Evolutionary conservation across 2,113 vertebrate species (phyloP).

Genomic region (Sinocyclocheilus maitianheensis): DNA sequence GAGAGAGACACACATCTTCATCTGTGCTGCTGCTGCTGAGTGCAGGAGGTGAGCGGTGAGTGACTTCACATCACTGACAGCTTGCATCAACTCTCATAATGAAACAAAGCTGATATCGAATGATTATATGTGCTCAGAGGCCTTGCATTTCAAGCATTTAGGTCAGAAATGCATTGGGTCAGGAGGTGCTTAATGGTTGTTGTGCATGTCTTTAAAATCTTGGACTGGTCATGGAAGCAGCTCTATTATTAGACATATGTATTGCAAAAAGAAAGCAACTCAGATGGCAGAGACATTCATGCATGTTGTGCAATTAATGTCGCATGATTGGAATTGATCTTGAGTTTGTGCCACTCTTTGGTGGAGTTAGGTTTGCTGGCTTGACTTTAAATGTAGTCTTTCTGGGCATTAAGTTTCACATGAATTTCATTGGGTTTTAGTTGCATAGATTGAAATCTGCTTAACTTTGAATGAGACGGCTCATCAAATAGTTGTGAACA

Average conservation of each 20-base stretch:
- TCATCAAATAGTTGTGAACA: constrained; percentile 37
- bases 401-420: neutral
- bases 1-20: constrained; percentile 11
- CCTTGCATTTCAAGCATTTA: neutral
- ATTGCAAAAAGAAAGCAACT: constrained; percentile 1
- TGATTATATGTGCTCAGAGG: neutral
- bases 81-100: neutral
- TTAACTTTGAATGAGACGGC: constrained; percentile 20
- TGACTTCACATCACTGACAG: constrained; percentile 25
- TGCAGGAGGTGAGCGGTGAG: constrained; percentile 16
- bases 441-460: neutral
- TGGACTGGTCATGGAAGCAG: neutral
- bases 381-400: neutral
- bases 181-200: neutral
- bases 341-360: neutral
- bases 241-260: constrained; percentile 34
- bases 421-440: neutral
- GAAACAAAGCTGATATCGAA: neutral
- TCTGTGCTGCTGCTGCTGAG: constrained; percentile 10
- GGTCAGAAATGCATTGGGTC: neutral
- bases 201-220: neutral
- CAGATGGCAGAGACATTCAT: constrained; percentile 21
- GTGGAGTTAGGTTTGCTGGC: neutral
- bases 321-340: neutral
- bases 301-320: constrained; percentile 8